Evolutionary conservation across 1,140 invertebrate species (phyloP), one percentile per base, ranked within the genome.

Genomic region (Stegodyphus mimosarum): DNA sequence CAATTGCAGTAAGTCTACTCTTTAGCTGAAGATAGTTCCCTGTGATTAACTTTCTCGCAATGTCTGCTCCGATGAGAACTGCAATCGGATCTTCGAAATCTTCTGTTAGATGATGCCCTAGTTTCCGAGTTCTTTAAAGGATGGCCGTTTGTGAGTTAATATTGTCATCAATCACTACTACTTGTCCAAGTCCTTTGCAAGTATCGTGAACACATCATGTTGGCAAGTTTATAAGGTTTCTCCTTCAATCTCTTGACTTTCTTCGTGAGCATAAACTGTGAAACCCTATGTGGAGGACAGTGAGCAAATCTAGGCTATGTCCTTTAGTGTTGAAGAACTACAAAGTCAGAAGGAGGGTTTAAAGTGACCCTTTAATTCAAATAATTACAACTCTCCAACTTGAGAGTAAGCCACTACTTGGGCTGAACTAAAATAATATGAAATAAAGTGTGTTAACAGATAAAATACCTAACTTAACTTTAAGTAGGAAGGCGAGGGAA

Each of bases 141-240:
- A 13, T 73, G 71, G 51, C 9, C 64, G 64, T 17, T 66, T 66
- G 64, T 17, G 7, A 66, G 64, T n/a, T 72, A 50, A 72, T 71
- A 80, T 71, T 71, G 18, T 55, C n/a, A 15, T 63, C 55, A 60
- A 51, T 71, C 55, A 80, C 71, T 17, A 49, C 48, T 55, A 6
- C 33, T 72, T 80, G 78, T 71, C 53, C 67, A 33, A 80, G 67
- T 17, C 10, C 77, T 48, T 79, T n/a, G n/a, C n/a, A n/a, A n/a
- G n/a, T n/a, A n/a, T n/a, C n/a, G n/a, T n/a, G n/a, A n/a, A n/a
- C n/a, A n/a, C n/a, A n/a, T n/a, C 66, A 60, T 53, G 53, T 11
- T 74, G 50, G 18, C 72, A 74, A 48, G 6, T 55, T 11, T 74
- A 74, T 5, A n/a, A n/a, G n/a, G n/a, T n/a, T 55, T 17, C 15